These are phyloP conservation scores for Apomyelois bistriatella DNA, from an alignment of 2,888 invertebrate species.

Conservation along the genomic window DNA sequence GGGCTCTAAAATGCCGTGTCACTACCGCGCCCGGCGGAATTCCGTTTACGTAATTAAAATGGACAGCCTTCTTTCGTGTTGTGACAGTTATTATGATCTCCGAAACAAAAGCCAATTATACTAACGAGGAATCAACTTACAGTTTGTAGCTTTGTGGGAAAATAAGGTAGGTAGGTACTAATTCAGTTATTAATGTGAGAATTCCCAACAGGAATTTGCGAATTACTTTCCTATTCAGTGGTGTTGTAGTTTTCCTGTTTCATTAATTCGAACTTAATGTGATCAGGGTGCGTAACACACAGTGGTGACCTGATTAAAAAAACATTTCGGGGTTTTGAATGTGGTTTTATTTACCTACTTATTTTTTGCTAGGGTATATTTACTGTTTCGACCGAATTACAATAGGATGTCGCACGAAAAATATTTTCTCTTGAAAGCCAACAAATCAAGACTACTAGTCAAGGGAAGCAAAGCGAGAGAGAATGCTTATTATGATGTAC, in stretches of 20 bases:
- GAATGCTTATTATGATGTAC: too few species aligned
- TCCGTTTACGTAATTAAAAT: slow-evolving; percentile 61
- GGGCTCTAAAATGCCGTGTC: slow-evolving; percentile 40
- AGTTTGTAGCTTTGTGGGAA: slow-evolving; percentile 11
- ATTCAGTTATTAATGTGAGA: background rate
- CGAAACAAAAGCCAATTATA: slow-evolving; percentile 45
- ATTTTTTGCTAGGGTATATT: too few species aligned
- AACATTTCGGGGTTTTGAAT: slow-evolving; percentile 30
- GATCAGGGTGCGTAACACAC: background rate
- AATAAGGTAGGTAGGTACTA: background rate
- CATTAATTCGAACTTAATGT: slow-evolving; percentile 1
- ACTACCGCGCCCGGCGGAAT: slow-evolving; percentile 35
- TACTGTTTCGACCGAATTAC: too few species aligned
- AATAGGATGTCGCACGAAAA: too few species aligned
- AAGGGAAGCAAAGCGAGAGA: too few species aligned
- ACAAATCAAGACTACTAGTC: too few species aligned
- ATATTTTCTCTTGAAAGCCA: too few species aligned
- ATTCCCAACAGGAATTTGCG: background rate
- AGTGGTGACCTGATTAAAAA: slow-evolving; percentile 41
- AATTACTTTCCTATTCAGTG: background rate
- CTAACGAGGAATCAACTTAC: slow-evolving; percentile 38
- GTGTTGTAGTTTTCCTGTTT: background rate
- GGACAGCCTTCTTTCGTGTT: slow-evolving; percentile 49
- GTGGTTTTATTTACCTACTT: too few species aligned
- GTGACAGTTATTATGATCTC: slow-evolving; percentile 43